Evolutionary conservation across 2,797 vertebrate genomes (phyloP).

Genomic region (Potorous gilbertii): DNA sequence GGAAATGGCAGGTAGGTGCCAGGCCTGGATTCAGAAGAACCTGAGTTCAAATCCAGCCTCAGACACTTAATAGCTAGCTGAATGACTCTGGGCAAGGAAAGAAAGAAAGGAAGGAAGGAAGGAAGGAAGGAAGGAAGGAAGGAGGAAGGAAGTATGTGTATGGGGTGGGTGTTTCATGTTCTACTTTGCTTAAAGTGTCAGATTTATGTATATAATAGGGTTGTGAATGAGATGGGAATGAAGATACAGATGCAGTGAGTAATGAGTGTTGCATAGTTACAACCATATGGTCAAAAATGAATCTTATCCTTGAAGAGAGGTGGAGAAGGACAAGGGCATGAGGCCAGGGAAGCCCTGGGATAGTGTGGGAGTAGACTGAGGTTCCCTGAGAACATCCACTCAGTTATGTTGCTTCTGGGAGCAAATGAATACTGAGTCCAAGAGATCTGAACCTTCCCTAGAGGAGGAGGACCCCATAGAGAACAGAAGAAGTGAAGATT

Average conservation of each 20-base stretch:
- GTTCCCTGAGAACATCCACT: not conserved
- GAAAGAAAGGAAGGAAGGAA: no score
- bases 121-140: no score
- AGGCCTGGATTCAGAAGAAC: not conserved
- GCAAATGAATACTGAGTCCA: not conserved
- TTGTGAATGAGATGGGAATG: not conserved
- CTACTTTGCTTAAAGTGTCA: not conserved
- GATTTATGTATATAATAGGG: not conserved
- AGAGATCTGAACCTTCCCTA: not conserved
- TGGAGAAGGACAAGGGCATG: rapidly evolving
- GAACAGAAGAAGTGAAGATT: not conserved
- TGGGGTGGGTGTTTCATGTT: not conserved
- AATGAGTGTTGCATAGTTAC: not conserved
- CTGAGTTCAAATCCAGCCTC: not conserved
- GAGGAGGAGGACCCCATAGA: not conserved
- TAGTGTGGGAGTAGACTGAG: not conserved
- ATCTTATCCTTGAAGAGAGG: not conserved
- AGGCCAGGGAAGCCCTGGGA: not conserved
- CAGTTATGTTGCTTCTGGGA: not conserved
- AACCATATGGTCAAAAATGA: not conserved
- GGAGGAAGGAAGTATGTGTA: not conserved
- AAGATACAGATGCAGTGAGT: not conserved
- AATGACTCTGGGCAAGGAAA: not conserved
- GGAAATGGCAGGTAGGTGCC: not conserved
- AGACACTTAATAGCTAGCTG: not conserved